Evolutionary conservation across 2,888 invertebrate species (phyloP).

Genomic region (Nemapogon koenigi): DNA sequence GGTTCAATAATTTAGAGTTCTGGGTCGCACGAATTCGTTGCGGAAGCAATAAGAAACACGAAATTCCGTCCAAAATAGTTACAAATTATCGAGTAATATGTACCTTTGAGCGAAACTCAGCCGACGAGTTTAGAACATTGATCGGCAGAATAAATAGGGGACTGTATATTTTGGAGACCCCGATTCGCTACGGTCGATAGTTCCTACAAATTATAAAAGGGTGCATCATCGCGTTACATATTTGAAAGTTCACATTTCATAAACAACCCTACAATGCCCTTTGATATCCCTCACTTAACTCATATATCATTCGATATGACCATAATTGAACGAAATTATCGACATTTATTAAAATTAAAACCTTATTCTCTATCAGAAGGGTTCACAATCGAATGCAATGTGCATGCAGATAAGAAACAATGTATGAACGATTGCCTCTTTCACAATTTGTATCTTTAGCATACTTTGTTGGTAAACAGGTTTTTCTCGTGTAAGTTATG

Average conservation of each 20-base stretch:
- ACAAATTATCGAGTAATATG: conserved; percentile 45
- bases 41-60: conserved; percentile 65
- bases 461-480: conserved; percentile 55
- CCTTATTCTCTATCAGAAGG: conserved; percentile 33
- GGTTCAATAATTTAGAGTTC: conserved; percentile 58
- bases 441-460: conserved; percentile 63
- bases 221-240: conserved; percentile 49
- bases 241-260: conserved; percentile 59
- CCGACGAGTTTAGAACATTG: not conserved
- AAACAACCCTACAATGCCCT: conserved; percentile 55
- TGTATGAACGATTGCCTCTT: conserved; percentile 59
- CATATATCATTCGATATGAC: conserved; percentile 63
- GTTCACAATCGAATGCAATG: conserved; percentile 34
- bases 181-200: conserved; percentile 49
- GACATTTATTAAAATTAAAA: conserved; percentile 35
- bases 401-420: conserved; percentile 34
- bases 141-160: conserved; percentile 25
- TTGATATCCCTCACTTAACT: conserved; percentile 63
- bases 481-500: conserved; percentile 50
- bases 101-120: conserved; percentile 8
- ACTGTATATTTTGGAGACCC: conserved; percentile 33
- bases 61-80: conserved; percentile 43
- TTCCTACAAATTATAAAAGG: conserved; percentile 61
- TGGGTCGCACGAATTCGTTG: conserved; percentile 63
- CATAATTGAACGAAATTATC: conserved; percentile 54